These are phyloP conservation scores for Lagodon rhomboides DNA, from an alignment of 2,797 vertebrate species.

Conservation along the genomic window DNA sequence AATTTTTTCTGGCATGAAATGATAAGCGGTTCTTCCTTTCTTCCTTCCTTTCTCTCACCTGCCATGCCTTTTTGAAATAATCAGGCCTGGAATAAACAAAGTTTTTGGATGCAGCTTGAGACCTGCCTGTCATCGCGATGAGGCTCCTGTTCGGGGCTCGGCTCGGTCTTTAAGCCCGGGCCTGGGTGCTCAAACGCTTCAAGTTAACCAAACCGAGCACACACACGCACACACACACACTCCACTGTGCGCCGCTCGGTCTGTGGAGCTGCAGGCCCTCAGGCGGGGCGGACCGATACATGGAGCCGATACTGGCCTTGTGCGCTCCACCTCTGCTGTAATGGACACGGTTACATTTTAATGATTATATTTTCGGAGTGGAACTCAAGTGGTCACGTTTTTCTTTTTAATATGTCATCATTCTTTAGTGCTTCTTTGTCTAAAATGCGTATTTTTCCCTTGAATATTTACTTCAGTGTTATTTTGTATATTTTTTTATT, in stretches of 20 bases:
- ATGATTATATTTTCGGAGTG: slow-evolving; percentile 9
- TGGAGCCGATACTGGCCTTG: slow-evolving; percentile 33
- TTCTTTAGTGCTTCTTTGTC: neutral
- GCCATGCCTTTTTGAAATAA: slow-evolving; percentile 77
- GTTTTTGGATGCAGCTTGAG: slow-evolving; percentile 70
- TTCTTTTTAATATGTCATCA: neutral
- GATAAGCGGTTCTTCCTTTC: slow-evolving; percentile 64
- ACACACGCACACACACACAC: slow-evolving; percentile 43
- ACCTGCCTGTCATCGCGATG: slow-evolving; percentile 38
- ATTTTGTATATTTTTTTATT: slow-evolving; percentile 10
- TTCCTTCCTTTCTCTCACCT: slow-evolving; percentile 52
- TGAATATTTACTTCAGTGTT: neutral
- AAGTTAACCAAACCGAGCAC: slow-evolving; percentile 47
- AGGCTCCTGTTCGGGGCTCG: slow-evolving; percentile 40
- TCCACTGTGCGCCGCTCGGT: slow-evolving; percentile 37
- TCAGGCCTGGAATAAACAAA: slow-evolving; percentile 30
- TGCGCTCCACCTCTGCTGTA: slow-evolving; percentile 34
- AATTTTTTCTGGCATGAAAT: slow-evolving; percentile 82
- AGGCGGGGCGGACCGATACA: slow-evolving; percentile 24
- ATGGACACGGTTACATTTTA: slow-evolving; percentile 9
- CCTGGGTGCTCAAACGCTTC: slow-evolving; percentile 54
- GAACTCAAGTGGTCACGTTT: slow-evolving; percentile 19
- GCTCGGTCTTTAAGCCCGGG: neutral
- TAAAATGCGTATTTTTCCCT: neutral
- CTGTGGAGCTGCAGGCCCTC: slow-evolving; percentile 44